Conservation (phyloP, 2,888 invertebrate species). For the Thysanoteuthis rhombus region DNA sequence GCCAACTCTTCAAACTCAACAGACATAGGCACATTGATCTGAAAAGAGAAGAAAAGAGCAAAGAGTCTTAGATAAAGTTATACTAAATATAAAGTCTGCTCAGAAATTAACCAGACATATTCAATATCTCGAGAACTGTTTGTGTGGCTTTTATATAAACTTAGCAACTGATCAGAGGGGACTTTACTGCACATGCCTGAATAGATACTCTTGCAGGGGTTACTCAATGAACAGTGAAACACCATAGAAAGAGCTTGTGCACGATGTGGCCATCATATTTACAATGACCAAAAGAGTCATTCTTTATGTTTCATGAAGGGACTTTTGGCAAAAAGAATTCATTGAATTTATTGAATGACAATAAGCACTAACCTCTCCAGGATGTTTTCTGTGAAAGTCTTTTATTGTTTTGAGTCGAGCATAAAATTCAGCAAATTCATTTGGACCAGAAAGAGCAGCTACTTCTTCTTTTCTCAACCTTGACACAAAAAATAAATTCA, state of each 20-base stretch:
- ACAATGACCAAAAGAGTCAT: background rate
- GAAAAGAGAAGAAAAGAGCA: conserved; percentile 33
- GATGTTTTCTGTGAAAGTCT: conserved; percentile 95
- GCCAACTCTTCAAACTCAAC: conserved; percentile 95
- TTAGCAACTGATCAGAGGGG: no score
- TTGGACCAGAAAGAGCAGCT: conserved; percentile 92
- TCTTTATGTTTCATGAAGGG: no score
- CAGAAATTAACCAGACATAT: no score
- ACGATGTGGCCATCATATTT: no score
- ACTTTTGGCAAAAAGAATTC: background rate
- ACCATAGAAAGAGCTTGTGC: no score
- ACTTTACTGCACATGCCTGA: no score
- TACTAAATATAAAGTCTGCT: background rate
- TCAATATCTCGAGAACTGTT: no score
- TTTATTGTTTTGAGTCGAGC: conserved; percentile 91
- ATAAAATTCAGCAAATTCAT: conserved; percentile 98
- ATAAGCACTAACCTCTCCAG: conserved; percentile 80
- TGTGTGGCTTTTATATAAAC: no score
- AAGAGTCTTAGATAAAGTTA: background rate
- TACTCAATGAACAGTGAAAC: no score
- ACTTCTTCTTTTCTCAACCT: conserved; percentile 92
- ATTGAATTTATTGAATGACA: background rate
- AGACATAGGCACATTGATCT: conserved; percentile 94
- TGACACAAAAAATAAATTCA: background rate
- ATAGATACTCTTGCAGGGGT: no score